Percentiles rank a stretch among this genome's conserved stretches.
Evolutionary conservation across 2,113 vertebrate genomes (phyloP).

Genomic region (Pimephales promelas): DNA sequence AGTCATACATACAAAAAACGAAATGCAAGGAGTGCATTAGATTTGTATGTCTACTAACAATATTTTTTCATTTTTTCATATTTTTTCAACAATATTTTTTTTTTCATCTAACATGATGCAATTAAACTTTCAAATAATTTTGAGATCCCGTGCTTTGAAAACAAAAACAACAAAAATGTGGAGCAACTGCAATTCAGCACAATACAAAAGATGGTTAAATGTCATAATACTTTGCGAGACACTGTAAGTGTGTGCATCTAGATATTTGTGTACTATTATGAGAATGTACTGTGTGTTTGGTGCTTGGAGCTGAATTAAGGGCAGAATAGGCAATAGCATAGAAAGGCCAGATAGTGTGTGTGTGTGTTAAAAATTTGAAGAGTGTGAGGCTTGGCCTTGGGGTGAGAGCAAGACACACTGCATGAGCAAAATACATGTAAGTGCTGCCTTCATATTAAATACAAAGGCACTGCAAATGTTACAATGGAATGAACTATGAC

Average conservation of each 20-base stretch:
- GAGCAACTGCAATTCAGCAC: neutral
- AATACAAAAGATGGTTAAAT: neutral
- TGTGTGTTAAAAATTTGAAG: constrained; percentile 57
- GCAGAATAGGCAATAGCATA: constrained; percentile 18
- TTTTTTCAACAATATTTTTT: no score
- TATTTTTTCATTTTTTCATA: no score
- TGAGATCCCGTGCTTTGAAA: neutral
- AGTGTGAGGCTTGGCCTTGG: constrained; percentile 43
- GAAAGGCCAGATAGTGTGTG: constrained; percentile 4
- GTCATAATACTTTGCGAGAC: neutral
- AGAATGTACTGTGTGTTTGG: neutral
- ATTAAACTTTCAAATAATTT: neutral
- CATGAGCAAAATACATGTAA: constrained; percentile 52
- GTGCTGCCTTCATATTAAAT: constrained; percentile 66
- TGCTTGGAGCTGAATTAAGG: constrained; percentile 20
- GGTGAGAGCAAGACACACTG: constrained; percentile 30
- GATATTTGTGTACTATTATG: neutral
- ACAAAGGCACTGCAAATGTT: constrained; percentile 54
- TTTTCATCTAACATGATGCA: neutral
- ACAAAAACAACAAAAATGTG: neutral
- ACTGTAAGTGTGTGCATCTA: neutral
- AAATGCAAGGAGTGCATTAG: neutral
- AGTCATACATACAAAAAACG: neutral
- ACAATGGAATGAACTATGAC: constrained; percentile 59
- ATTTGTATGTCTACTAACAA: neutral